phyloP scores from a whole-genome alignment of 2,113 vertebrate species.

The Seriola quinqueradiata region DNA sequence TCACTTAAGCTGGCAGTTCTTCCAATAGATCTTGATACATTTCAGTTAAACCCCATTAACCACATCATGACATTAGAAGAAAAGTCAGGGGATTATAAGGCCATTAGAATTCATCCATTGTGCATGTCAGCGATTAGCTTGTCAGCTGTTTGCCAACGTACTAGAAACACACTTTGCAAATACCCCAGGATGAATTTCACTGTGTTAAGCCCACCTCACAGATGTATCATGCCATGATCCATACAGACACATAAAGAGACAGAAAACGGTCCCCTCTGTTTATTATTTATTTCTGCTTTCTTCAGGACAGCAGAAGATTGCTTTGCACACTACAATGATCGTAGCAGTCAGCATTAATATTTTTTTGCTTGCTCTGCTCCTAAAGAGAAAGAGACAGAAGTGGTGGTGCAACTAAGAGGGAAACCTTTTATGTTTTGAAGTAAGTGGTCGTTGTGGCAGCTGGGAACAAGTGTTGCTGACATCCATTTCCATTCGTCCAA shows the following conservation, averaged over 20 bases:
- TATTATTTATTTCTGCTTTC: conserved; percentile 38
- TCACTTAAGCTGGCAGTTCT: background rate
- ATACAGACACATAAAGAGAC: conserved; percentile 28
- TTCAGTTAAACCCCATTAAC: background rate
- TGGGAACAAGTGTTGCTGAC: conserved; percentile 45
- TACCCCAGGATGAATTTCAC: background rate
- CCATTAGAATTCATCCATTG: background rate
- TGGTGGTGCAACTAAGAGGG: conserved; percentile 33
- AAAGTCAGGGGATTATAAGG: background rate
- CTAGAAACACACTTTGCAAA: background rate
- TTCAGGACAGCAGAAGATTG: conserved; percentile 44
- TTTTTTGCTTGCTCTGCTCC: conserved; percentile 20
- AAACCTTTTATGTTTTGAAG: conserved; percentile 52
- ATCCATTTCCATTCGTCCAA: conserved; percentile 35
- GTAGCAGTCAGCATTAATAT: conserved; percentile 57
- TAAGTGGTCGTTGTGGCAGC: conserved; percentile 12
- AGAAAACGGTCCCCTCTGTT: conserved; percentile 9
- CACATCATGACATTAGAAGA: background rate
- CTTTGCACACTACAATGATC: conserved; percentile 59
- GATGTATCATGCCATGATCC: conserved; percentile 32
- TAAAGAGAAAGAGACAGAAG: conserved; percentile 41
- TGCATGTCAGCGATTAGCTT: background rate
- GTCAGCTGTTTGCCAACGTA: background rate
- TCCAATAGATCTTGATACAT: background rate
- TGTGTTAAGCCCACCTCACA: background rate